Base-by-base conservation (phyloP, 2,888 invertebrate species). In the Pandemis corylana region DNA sequence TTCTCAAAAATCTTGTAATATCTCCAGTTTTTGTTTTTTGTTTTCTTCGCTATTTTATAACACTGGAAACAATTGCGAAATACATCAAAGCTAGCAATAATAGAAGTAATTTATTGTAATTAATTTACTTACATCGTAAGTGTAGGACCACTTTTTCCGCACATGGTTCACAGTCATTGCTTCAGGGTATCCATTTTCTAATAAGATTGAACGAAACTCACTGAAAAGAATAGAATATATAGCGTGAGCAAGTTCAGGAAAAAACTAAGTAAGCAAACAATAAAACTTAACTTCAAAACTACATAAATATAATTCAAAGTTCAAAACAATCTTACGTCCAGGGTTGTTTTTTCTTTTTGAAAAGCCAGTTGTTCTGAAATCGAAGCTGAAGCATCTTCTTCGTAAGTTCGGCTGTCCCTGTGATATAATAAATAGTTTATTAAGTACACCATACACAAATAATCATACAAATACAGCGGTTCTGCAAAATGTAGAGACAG, bases 131-230 rank as follows among this genome's bases (percentile, higher is more conserved):
- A 94, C 94, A 87, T 94, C 94, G 88, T 90, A 93, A 63, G 90
- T 91, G 72, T 93, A 93, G 42, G 89, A 87, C 94, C 94, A 95
- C 77, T 94, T 95, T 79, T 93, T 94, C 66, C 94, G 87, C 2
- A 94, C 89, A 85, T 93, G 92, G 46, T 88, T 87, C 41, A 94
- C 77, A 13, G 92, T 90, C 87, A 94, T 92, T 77, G 91, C 88
- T 77, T 85, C 82, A 36, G 95, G 94, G 78, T 94, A 95, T 20
- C 93, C 94, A 85, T 90, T 90, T 53, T 92, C 85, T 67, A 90
- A 76, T 42, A 95, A 84, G 66, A 95, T 87, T 81, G 89, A 88
- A 76, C 88, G 84, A 78, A 95, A 94, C 71, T 93, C 91, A 63
- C 94, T 94, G 81, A 42, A 86, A 85, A 76, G 36, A 56, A 20